phyloP scores from a whole-genome alignment of 2,113 vertebrate genomes.

The Myodes glareolus region DNA sequence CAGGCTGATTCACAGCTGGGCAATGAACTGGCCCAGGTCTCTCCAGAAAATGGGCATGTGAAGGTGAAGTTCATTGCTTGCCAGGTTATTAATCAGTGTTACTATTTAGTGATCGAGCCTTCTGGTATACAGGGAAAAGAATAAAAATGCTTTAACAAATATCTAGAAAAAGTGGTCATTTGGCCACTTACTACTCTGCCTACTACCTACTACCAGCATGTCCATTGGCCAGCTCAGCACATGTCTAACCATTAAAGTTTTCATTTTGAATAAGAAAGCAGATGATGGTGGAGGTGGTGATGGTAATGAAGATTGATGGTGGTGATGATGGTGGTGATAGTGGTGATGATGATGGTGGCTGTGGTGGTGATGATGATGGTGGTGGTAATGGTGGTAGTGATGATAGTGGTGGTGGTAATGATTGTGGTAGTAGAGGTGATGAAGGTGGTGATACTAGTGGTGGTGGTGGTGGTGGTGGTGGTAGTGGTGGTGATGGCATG shows the following conservation, averaged over 20 bases:
- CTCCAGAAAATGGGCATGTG: background rate
- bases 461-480: background rate
- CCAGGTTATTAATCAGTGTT: background rate
- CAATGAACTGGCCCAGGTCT: conserved; percentile 29
- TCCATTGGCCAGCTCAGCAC: background rate
- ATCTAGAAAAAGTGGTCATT: background rate
- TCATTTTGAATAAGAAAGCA: background rate
- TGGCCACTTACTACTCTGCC: background rate
- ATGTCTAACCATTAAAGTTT: background rate
- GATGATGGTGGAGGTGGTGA: background rate
- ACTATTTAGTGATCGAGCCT: background rate
- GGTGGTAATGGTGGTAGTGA: background rate
- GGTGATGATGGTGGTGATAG: rapidly evolving
- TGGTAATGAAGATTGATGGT: background rate
- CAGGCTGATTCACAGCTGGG: background rate
- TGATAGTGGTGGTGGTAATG: rapidly evolving
- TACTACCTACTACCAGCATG: background rate
- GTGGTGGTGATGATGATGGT: background rate
- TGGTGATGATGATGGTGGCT: background rate
- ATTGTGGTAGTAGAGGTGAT: rapidly evolving
- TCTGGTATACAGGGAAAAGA: background rate
- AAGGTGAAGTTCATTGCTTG: background rate
- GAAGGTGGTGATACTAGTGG: background rate
- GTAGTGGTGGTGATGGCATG: background rate
- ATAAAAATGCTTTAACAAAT: background rate